phyloP scores from a whole-genome alignment of 1,140 invertebrate species.

The Pteromalus puparum region DNA sequence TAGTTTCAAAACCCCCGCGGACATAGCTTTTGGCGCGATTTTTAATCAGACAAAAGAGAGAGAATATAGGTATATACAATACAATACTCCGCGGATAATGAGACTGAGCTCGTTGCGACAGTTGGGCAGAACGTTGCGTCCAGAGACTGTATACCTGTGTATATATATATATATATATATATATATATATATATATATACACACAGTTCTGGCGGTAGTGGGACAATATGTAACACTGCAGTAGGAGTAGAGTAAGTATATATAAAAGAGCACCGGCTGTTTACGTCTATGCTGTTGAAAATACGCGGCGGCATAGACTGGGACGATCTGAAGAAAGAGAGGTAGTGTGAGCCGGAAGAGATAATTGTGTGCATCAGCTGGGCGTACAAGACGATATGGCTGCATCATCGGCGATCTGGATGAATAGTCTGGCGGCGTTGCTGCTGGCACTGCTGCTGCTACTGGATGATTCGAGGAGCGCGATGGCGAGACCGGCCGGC shows the following conservation, averaged over 20 bases:
- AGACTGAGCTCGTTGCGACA: constrained; percentile 15
- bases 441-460: constrained; percentile 50
- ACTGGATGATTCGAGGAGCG: background rate
- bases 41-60: background rate
- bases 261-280: constrained; percentile 10
- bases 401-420: constrained; percentile 5
- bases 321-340: too few relatives aligned
- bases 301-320: background rate
- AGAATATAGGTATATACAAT: background rate
- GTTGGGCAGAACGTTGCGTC: background rate
- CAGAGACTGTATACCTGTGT: too few relatives aligned
- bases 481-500: constrained; percentile 47
- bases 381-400: constrained; percentile 45
- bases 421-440: constrained; percentile 30
- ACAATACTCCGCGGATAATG: constrained; percentile 11
- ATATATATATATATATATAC: too few relatives aligned
- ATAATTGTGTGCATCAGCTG: background rate
- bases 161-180: too few relatives aligned
- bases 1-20: background rate
- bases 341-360: background rate
- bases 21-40: too few relatives aligned
- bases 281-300: background rate
- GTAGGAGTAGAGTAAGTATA: constrained; percentile 19
- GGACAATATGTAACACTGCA: constrained; percentile 37
- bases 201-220: background rate